Conservation (phyloP, 2,888 invertebrate genomes). For the Ochropacha duplaris region DNA sequence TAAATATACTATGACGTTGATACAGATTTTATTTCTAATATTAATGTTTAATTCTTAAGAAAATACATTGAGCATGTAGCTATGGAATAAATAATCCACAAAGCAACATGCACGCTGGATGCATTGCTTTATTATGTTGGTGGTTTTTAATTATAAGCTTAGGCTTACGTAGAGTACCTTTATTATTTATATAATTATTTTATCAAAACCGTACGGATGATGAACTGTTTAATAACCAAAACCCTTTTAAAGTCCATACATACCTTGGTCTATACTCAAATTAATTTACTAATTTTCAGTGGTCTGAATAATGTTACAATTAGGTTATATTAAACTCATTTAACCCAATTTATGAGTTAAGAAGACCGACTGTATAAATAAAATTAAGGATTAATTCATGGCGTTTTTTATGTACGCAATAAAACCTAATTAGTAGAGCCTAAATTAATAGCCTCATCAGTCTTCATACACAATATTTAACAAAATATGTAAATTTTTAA, state of each 20-base stretch:
- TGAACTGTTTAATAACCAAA: neutral
- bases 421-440: neutral
- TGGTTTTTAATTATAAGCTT: too few relatives aligned
- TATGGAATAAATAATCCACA: too few relatives aligned
- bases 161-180: too few relatives aligned
- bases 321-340: neutral
- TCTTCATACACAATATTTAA: neutral
- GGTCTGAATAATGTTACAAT: neutral
- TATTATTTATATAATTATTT: too few relatives aligned
- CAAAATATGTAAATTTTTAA: neutral
- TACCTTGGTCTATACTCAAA: neutral
- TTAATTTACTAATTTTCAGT: neutral
- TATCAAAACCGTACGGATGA: too few relatives aligned
- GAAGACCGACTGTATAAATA: neutral
- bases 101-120: too few relatives aligned
- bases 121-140: too few relatives aligned
- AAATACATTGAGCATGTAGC: too few relatives aligned
- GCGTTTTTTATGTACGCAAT: neutral
- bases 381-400: neutral
- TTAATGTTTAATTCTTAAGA: too few relatives aligned
- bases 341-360: slow-evolving; percentile 1
- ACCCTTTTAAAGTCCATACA: neutral
- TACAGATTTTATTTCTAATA: too few relatives aligned
- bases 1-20: too few relatives aligned
- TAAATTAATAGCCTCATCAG: neutral